phyloP scores from a whole-genome alignment of 37 sponge, comb jelly and placozoan genomes.

The Eunapius fragilis region DNA sequence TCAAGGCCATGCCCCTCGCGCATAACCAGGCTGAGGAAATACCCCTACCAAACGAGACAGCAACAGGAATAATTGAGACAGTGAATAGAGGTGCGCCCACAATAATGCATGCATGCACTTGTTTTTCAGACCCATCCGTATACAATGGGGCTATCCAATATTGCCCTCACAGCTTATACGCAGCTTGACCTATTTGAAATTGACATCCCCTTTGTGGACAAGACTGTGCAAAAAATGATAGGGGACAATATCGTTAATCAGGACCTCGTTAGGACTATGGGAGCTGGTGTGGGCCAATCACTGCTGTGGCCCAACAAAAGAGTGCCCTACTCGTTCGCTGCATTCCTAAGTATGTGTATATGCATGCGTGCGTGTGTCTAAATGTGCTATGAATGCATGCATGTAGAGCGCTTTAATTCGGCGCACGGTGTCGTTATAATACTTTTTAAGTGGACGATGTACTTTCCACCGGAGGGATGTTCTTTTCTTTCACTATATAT shows the following conservation, averaged over 20 bases:
- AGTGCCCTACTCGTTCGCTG: constrained; percentile 31
- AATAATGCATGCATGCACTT: no score
- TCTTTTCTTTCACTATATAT: no score
- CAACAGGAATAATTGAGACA: not conserved
- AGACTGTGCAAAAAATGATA: not conserved
- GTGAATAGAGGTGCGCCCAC: not conserved
- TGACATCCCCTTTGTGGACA: not conserved
- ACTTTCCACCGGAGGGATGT: no score
- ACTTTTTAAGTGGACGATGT: no score
- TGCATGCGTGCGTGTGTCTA: no score
- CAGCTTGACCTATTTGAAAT: not conserved
- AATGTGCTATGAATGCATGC: no score
- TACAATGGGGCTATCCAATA: not conserved
- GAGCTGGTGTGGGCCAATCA: not conserved
- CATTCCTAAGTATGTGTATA: constrained; percentile 13
- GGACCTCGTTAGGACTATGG: not conserved
- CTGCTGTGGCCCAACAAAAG: constrained; percentile 18
- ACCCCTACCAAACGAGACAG: not conserved
- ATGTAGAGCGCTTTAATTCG: no score
- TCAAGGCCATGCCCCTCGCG: not conserved
- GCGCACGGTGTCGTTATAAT: no score
- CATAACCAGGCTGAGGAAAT: not conserved
- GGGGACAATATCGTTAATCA: not conserved
- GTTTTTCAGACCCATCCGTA: no score
- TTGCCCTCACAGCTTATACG: not conserved